A percentile compares a stretch with the other conserved stretches of the same genome.
These are phyloP conservation scores for Nephrocerus scutellatus DNA, from an alignment of 2,888 invertebrate genomes.

Conservation along the genomic window DNA sequence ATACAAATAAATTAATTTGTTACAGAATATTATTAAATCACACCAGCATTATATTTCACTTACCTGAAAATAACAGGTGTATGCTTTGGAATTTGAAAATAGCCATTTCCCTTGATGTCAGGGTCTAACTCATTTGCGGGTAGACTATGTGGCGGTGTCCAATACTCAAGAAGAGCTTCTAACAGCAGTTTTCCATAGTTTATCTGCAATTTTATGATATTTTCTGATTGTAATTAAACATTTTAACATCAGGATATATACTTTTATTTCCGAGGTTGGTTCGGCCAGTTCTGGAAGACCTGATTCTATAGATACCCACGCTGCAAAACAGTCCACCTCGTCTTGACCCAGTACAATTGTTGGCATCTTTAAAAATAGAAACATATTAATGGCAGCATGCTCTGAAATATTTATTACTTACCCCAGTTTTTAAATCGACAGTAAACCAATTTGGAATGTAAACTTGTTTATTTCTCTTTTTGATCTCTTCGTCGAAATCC, in stretches of 20 bases:
- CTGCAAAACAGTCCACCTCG: conserved; percentile 95
- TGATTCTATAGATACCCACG: conserved; percentile 97
- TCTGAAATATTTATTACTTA: conserved; percentile 44
- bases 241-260: conserved; percentile 14
- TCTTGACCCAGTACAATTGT: conserved; percentile 96
- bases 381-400: conserved; percentile 1
- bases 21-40: not conserved
- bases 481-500: conserved; percentile 88
- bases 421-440: conserved; percentile 96
- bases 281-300: conserved; percentile 66
- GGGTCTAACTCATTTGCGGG: conserved; percentile 62
- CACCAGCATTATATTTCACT: not conserved
- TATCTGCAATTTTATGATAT: conserved; percentile 51
- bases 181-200: conserved; percentile 92
- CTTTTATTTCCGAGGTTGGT: conserved; percentile 45
- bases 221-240: conserved; percentile 1
- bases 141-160: conserved; percentile 68
- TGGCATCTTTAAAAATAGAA: conserved; percentile 62
- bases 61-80: conserved; percentile 94
- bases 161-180: conserved; percentile 91
- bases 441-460: conserved; percentile 99
- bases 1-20: conserved; percentile 1
- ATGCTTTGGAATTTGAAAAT: conserved; percentile 87
- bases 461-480: conserved; percentile 84
- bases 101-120: conserved; percentile 66